Evolutionary conservation across 92 coral and sea anemone species (phyloP), one percentile per base, ranked within the genome.

Genomic region (Parazoanthus darwini): DNA sequence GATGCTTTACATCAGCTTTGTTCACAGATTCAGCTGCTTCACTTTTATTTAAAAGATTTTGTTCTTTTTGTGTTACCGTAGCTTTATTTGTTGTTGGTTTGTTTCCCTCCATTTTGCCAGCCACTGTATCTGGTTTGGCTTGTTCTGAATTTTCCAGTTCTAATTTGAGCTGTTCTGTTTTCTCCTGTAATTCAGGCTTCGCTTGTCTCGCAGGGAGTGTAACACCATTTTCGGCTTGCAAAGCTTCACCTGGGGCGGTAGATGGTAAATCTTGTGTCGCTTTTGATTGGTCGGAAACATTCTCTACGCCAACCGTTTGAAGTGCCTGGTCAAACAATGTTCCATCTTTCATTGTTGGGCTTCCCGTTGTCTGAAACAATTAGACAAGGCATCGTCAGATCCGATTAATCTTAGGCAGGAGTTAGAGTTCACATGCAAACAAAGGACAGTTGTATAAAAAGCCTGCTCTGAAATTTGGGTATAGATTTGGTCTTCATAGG

Each of bases 391-490:
- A 11, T 78, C 22, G 58, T n/a, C 58, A 22, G 70, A 33, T 18
- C n/a, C 4, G 9, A 37, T 22, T 23, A 29, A 71, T 4, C 8
- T 6, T 4, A 26, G 15, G 15, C 20, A 42, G 2, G 37, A 44
- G 43, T 70, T 5, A 73, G 1, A 11, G 3, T 29, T 29, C 35
- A 7, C 77, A 73, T 43, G 48, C 23, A 3, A 6, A 33, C 78
- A 14, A 43, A 39, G 4, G 38, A 67, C 10, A 66, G 4, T 74
- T 56, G 39, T 15, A 18, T 20, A 18, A 23, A 25, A 29, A 13
- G 87, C 98, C 93, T 93, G 98, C 98, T 95, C 98, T 88, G 98
- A 85, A 90, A 94, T 94, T 94, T 94, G 98, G 96, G 98, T 93
- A 94, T 94, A 94, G 95, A 94, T 80, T n/a, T 79, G 79, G 85